Evolutionary conservation across 2,797 vertebrate species (phyloP).

Genomic region (Labeo calbasu): DNA sequence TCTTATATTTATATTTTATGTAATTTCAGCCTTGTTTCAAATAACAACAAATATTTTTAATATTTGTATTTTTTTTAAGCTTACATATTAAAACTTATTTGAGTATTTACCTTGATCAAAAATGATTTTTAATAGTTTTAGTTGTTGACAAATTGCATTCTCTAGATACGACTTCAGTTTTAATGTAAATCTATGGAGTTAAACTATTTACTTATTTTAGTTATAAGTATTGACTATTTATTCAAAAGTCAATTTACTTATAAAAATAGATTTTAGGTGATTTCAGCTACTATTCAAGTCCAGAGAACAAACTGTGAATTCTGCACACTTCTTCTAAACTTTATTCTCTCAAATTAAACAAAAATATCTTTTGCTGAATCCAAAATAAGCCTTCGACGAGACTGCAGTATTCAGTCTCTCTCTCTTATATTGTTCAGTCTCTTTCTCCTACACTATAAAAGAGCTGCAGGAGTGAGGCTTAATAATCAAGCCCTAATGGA

Average conservation of each 20-base stretch:
- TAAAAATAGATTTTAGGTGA: not conserved
- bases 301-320: not conserved
- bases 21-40: no score
- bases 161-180: not conserved
- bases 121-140: not conserved
- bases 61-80: not conserved
- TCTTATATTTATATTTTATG: no score
- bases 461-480: not conserved
- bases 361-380: not conserved
- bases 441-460: not conserved
- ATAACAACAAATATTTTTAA: no score
- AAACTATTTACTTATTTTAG: not conserved
- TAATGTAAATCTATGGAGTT: not conserved
- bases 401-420: not conserved
- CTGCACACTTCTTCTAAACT: not conserved
- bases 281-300: not conserved
- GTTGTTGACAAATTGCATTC: not conserved
- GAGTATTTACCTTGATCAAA: not conserved
- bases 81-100: not conserved
- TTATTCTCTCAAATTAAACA: not conserved
- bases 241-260: not conserved
- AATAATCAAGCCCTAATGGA: not conserved
- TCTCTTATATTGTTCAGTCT: not conserved
- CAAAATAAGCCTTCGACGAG: not conserved
- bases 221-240: not conserved